A percentile compares a stretch with the other conserved stretches of the same genome.
phyloP scores from a whole-genome alignment of 2,888 invertebrate genomes.

The Scelioninae gen. 1 region DNA sequence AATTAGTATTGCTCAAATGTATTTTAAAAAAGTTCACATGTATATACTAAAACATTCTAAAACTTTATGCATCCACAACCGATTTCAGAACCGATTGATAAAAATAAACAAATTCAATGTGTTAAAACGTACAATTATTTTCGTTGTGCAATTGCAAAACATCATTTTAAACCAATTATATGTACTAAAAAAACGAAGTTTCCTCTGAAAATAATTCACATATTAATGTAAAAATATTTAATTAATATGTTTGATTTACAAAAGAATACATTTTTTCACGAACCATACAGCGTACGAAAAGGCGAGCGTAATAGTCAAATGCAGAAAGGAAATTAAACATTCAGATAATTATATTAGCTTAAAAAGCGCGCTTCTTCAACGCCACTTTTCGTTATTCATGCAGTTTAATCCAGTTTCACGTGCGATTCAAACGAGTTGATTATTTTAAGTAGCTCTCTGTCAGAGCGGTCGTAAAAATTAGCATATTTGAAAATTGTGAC shows the following conservation, averaged over 20 bases:
- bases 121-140: too few species aligned
- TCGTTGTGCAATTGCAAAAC: too few species aligned
- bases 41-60: too few species aligned
- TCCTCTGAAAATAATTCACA: too few species aligned
- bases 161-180: too few species aligned
- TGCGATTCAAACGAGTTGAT: conserved; percentile 37
- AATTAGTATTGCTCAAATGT: too few species aligned
- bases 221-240: background rate
- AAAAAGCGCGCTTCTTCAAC: conserved; percentile 34
- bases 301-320: conserved; percentile 10
- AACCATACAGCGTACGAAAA: conserved; percentile 2
- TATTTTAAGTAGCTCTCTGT: conserved; percentile 25
- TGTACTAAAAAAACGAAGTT: too few species aligned
- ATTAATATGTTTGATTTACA: conserved; percentile 10
- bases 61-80: too few species aligned
- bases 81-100: too few species aligned
- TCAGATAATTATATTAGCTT: conserved; percentile 34
- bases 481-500: conserved; percentile 11
- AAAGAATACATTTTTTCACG: conserved; percentile 1
- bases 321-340: conserved; percentile 31
- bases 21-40: too few species aligned
- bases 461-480: conserved; percentile 23
- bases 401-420: conserved; percentile 30
- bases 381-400: conserved; percentile 30
- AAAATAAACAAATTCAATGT: too few species aligned